Base-by-base conservation (phyloP, 1,140 invertebrate genomes). In the Pemphigus obesinymphae region DNA sequence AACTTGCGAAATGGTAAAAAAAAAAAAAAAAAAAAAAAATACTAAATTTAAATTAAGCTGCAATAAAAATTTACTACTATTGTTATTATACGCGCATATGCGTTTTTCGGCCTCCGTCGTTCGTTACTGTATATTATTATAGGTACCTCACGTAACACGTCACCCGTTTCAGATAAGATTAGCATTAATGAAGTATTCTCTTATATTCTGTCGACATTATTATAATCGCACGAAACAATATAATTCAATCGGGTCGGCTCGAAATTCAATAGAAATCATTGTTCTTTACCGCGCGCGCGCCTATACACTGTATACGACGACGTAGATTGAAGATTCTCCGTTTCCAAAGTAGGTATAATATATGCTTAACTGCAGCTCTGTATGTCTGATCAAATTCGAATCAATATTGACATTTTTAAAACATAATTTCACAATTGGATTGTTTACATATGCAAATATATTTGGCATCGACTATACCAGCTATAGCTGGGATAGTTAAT, bases 141-240 rank as follows among this genome's bases (percentile, higher is more conserved):
- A 66, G 63, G 37, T 70, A 70, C 66, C 34, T 70, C 66, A 70
- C 37, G 15, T 26, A 26, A 70, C 40, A 45, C 40, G 68, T 45
- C 37, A 31, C 34, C n/a, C 8, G 37, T 29, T 43, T 43, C 37
- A 40, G 76, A 80, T 80, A 63, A 80, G 76, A 80, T 80, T 40
- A 80, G 23, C 61, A 43, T 63, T 80, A 80, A 80, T 80, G 23
- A 61, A 80, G 55, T 61, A 40, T 26, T 29, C 48, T 58, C 29
- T 17, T 58, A n/a, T n/a, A 20, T 58, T 55, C 53, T 58, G 50
- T 53, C 72, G 29, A 53, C 73, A 55, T 45, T 58, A 55, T 55
- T 55, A 40, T 31, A 13, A 50, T 11, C 5, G 26, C 43, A 13
- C n/a, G 15, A 63, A 63, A 80, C 55, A 61, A 80, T 80, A 80